Percentiles rank a stretch among this genome's conserved stretches.
phyloP scores from a whole-genome alignment of 92 coral and sea anemone genomes.

The Paragorgia papillata region DNA sequence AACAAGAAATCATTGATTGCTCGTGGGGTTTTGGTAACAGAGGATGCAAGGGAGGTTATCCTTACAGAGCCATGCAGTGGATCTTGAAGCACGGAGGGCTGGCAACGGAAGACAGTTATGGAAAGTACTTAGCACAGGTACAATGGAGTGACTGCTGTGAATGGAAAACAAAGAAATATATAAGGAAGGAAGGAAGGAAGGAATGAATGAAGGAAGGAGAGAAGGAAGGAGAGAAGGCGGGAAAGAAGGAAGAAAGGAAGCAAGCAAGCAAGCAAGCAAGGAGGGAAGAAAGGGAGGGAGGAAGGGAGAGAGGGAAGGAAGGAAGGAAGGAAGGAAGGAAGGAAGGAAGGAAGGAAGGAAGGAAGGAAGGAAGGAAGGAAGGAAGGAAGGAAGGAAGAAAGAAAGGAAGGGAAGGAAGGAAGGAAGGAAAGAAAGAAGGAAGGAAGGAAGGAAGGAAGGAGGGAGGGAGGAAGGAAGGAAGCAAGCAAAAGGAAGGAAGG shows the following conservation, averaged over 20 bases:
- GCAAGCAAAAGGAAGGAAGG: too few species aligned
- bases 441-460: too few species aligned
- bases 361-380: conserved; percentile 64
- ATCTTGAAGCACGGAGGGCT: conserved; percentile 95
- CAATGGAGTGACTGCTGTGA: not conserved
- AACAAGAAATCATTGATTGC: conserved; percentile 96
- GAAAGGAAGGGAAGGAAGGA: conserved; percentile 67
- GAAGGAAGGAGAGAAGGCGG: not conserved
- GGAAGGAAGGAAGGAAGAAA: too few species aligned
- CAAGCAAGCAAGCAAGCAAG: not conserved
- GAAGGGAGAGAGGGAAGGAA: too few species aligned
- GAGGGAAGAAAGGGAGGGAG: not conserved
- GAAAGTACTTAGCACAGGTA: conserved; percentile 94
- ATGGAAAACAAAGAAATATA: not conserved
- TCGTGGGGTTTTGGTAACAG: conserved; percentile 99
- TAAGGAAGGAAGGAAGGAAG: too few species aligned
- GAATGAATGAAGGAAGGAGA: not conserved
- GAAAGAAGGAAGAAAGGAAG: not conserved
- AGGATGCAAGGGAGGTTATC: conserved; percentile 99
- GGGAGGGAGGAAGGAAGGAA: too few species aligned
- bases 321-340: conserved; percentile 75
- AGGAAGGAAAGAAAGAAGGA: too few species aligned
- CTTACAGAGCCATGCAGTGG: conserved; percentile 98
- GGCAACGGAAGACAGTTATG: conserved; percentile 90
- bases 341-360: conserved; percentile 90